A percentile compares a stretch with the other conserved stretches of the same genome.
Evolutionary conservation across 2,797 vertebrate species (phyloP).

Genomic region (Epinephelus awoara): DNA sequence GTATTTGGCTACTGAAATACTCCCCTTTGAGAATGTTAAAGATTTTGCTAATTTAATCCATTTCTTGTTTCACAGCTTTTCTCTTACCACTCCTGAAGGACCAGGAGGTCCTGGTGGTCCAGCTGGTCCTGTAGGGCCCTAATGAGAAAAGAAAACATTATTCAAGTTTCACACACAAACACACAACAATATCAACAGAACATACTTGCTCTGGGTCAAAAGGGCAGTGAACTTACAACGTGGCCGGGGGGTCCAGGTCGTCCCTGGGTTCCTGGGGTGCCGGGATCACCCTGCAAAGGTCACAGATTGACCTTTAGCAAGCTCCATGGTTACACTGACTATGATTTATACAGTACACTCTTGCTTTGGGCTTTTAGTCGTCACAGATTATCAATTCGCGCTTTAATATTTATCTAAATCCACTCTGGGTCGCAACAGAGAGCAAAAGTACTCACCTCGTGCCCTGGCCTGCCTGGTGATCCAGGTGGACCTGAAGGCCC

Average conservation of each 20-base stretch:
- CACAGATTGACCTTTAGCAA: slow-evolving; percentile 38
- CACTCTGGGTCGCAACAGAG: neutral
- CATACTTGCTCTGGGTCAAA: neutral
- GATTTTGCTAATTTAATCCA: slow-evolving; percentile 1
- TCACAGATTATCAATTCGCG: neutral
- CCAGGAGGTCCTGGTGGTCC: slow-evolving; percentile 79
- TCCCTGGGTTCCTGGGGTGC: slow-evolving; percentile 90
- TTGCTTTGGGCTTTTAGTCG: neutral
- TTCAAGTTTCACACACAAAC: slow-evolving; percentile 10
- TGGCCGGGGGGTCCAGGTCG: slow-evolving; percentile 91
- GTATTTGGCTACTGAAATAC: slow-evolving; percentile 7
- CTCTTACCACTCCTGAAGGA: slow-evolving; percentile 76
- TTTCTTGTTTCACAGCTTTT: slow-evolving; percentile 5
- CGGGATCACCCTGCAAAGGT: slow-evolving; percentile 90
- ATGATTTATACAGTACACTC: neutral
- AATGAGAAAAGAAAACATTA: slow-evolving; percentile 20
- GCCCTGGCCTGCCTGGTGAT: slow-evolving; percentile 87
- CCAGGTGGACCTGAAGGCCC: slow-evolving; percentile 92
- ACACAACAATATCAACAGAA: neutral
- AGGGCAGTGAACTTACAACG: slow-evolving; percentile 82
- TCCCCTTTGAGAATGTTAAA: neutral
- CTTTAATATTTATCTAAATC: neutral
- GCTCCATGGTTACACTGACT: slow-evolving; percentile 1
- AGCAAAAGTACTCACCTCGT: slow-evolving; percentile 85
- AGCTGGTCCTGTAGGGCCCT: slow-evolving; percentile 77